phyloP scores from a whole-genome alignment of 2,113 vertebrate species.

The Andinoacara biseriatus region DNA sequence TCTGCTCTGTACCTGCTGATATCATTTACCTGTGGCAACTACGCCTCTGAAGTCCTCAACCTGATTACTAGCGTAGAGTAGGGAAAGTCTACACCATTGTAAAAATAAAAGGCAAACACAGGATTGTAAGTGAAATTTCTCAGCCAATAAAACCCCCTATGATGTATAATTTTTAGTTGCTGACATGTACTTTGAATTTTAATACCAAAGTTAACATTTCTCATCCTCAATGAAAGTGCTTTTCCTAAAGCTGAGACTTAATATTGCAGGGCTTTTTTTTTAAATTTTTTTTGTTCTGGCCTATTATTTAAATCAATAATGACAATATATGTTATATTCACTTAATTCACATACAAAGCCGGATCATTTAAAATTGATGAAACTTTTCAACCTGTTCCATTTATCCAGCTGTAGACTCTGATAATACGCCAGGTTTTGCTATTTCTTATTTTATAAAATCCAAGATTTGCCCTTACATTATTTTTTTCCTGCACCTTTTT shows the following conservation, averaged over 20 bases:
- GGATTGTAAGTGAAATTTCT: conserved; percentile 33
- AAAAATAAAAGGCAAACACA: conserved; percentile 34
- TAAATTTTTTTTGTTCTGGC: not conserved
- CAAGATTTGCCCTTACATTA: not conserved
- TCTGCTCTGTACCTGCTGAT: conserved; percentile 67
- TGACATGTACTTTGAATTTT: conserved; percentile 35
- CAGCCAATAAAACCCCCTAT: conserved; percentile 16
- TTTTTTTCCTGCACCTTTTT: not conserved
- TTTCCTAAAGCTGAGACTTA: not conserved
- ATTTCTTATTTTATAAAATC: not conserved
- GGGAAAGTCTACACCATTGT: not conserved
- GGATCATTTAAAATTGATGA: not conserved
- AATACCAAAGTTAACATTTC: conserved; percentile 6
- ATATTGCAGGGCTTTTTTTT: not conserved
- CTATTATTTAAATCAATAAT: not conserved
- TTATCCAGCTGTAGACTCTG: not conserved
- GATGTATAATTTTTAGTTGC: conserved; percentile 30
- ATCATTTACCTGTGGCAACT: conserved; percentile 70
- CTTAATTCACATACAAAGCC: not conserved
- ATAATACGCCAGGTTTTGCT: not conserved
- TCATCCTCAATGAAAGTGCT: conserved; percentile 6
- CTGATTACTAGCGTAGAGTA: conserved; percentile 43
- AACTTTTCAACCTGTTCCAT: not conserved
- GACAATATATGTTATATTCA: not conserved
- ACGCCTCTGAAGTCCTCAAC: conserved; percentile 52